A percentile compares a stretch with the other conserved stretches of the same genome.
Conservation (phyloP, 2,888 invertebrate species). For the Parnassius glacialis region DNA sequence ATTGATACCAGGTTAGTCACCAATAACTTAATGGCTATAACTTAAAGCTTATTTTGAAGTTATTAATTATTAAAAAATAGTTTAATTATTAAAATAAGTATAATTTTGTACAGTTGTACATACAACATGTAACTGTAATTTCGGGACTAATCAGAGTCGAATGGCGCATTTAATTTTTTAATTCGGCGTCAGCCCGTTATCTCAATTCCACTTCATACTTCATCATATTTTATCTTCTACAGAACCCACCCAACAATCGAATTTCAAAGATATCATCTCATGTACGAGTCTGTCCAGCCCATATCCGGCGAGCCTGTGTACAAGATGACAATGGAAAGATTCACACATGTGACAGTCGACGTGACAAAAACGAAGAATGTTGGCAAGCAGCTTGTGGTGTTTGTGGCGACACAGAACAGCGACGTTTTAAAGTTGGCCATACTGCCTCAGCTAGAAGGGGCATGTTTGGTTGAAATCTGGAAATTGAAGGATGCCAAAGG, state of each 20-base stretch:
- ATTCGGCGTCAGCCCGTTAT: too few relatives aligned
- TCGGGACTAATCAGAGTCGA: too few relatives aligned
- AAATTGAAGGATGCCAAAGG: slow-evolving; percentile 82
- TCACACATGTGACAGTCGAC: slow-evolving; percentile 91
- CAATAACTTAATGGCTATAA: too few relatives aligned
- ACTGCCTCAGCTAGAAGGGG: slow-evolving; percentile 84
- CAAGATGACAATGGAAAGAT: slow-evolving; percentile 85
- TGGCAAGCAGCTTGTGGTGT: slow-evolving; percentile 87
- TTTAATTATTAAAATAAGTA: too few relatives aligned
- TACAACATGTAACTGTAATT: too few relatives aligned
- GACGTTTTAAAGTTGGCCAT: slow-evolving; percentile 90
- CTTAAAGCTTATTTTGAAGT: too few relatives aligned
- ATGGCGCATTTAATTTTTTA: too few relatives aligned
- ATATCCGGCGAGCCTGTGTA: slow-evolving; percentile 86
- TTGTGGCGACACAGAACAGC: slow-evolving; percentile 88
- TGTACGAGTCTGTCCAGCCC: slow-evolving; percentile 93
- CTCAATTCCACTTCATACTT: too few relatives aligned
- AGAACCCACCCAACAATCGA: slow-evolving; percentile 79
- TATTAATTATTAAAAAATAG: too few relatives aligned
- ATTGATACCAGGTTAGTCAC: slow-evolving; percentile 52
- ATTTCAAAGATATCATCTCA: slow-evolving; percentile 89
- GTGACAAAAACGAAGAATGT: slow-evolving; percentile 86
- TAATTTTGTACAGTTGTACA: too few relatives aligned
- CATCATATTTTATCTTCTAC: slow-evolving; percentile 25
- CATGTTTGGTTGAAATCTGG: slow-evolving; percentile 94